Base-by-base conservation (phyloP, 2,797 vertebrate species). In the Centropyge bicolor region DNA sequence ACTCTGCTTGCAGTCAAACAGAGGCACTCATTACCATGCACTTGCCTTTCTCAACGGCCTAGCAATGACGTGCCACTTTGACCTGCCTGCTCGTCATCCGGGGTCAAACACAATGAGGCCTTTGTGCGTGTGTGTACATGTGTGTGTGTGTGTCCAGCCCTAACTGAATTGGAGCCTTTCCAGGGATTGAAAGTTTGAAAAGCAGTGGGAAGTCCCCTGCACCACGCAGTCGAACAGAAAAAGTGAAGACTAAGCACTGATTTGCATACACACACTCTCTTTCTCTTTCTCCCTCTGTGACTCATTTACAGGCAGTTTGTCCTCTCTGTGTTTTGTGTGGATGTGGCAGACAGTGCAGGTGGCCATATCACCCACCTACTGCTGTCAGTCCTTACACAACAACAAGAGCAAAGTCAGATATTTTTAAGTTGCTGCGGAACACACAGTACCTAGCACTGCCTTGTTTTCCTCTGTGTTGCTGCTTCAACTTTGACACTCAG, bases 331-430 rank as follows among this genome's bases (percentile, higher is more conserved):
- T 79, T 88, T 54, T 83, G 85, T 90, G 90, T 91, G 87, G 71
- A 91, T 86, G 89, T 91, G 90, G 86, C 85, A 94, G 93, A 93
- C 93, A 85, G 91, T 84, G 82, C 93, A 93, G 90, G 92, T 92
- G 93, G 93, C 93, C 83, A 83, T 82, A 78, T 90, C 93, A 91
- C 90, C 91, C 90, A 89, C 90, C 86, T 71, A 81, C 90, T 87
- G 93, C 88, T 92, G 91, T 88, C 88, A 70, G 75, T 60, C 65
- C 77, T 91, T 86, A 84, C 81, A 82, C 86, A 95, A 91, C 86
- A 80, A 84, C 89, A 65, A 61, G 14, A 66, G 73, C 65, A 76
- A 35, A 65, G 61, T 73, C 52, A 54, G 51, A 63, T 87, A 74
- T 87, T 87, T 82, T 69, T 79, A 82, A 78, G 82, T 67, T 51